Evolutionary conservation across 2,888 invertebrate genomes (phyloP), one percentile per base, ranked within the genome.

Genomic region (Tanytarsus gracilentus): DNA sequence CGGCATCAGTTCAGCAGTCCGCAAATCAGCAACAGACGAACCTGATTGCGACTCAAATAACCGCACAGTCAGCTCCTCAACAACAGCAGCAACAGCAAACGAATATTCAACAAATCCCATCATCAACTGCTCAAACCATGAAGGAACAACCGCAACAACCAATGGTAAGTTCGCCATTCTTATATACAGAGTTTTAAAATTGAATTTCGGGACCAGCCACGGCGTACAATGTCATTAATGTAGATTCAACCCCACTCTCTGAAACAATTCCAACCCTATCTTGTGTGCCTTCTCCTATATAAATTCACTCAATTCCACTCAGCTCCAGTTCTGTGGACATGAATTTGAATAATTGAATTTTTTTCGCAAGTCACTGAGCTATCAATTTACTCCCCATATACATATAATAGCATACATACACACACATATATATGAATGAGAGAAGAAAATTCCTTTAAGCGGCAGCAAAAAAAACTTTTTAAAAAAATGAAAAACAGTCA

Each of bases 101-200:
- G 14, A 40, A 25, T 55, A 55, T 40, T 23, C 36, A 56, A 23
- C 69, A 72, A 64, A 39, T 59, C 26, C 70, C 71, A 65, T 29
- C 58, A 21, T 23, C 73, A 69, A 72, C 74, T 70, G 71, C 72
- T 63, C 73, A 73, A 69, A 71, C 71, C 66, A 74, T 74, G 74
- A 74, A 74, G 68, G 74, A 74, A 69, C 74, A 74, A 69, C 73
- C 72, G 62, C 75, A 74, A 65, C 74, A 74, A 66, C 73, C 74
- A 36, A 74, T 74, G 74, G 74, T 74, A 63, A 70, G 72, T 68
- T 44, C 39, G n/a, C n/a, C n/a, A n/a, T n/a, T n/a, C n/a, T n/a
- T n/a, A n/a, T 7, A 30, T 9, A 30, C 7, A 7, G 11, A 30
- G 30, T 11, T 30, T 30, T 30, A 30, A 30, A 30, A 30, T 30